Base-by-base conservation (phyloP, 2,113 vertebrate genomes). In the Caranx ignobilis region DNA sequence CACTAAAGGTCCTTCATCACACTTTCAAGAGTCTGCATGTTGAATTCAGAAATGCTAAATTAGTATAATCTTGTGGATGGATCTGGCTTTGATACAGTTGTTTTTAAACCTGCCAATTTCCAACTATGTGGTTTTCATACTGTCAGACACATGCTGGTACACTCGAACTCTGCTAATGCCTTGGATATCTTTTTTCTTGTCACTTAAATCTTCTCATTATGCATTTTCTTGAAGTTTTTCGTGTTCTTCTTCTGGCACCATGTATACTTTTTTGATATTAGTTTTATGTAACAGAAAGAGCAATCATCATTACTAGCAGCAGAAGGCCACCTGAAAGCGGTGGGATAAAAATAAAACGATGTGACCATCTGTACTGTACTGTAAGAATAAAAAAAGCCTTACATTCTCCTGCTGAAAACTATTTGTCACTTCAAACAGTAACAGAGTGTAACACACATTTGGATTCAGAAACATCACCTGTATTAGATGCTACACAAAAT, bases 231-330 rank as follows among this genome's bases (percentile, higher is more conserved):
- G 31, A 35, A 31, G 43, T 60, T 71, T 19, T 37, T 78, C 12
- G 63, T 68, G 37, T 69, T 64, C 9, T 39, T 71, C 5, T 16
- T 45, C 11, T 45, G 63, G 19, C 16, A 26, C 43, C 56, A 72
- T 71, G 55, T 64, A 39, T 32, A 57, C 39, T 59, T 8, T 52
- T 62, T 79, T 78, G 65, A 52, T 26, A 77, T 75, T 8, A 32
- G 31, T 11, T 31, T 77, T 55, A 59, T 35, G 45, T 64, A 75
- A 75, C 34, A 63, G 9, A 41, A 67, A 47, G 7, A 67, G 57
- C n/a, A 62, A 19, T 39, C 31, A 59, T 45, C 18, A 41, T 57
- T 9, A 68, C 26, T 4, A 37, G 50, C 34, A 50, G 62, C 65
- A 66, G 31, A 63, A 3, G 8, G 12, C 13, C 41, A 61, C 65